Base-by-base conservation (phyloP, 2,888 invertebrate species). In the Seira ritae region DNA sequence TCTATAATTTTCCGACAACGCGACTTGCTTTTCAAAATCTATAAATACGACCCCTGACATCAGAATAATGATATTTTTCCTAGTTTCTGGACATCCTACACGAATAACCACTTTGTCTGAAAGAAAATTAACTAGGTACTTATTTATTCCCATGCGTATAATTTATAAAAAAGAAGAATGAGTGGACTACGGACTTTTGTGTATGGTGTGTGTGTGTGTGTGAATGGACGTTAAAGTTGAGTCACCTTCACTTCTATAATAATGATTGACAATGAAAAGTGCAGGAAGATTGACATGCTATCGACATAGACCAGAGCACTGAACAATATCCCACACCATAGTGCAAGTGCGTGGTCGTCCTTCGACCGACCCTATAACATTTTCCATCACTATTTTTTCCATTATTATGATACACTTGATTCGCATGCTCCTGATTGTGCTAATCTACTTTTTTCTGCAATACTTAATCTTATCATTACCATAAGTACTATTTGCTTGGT, bases 391-490 rank as follows among this genome's bases (percentile, higher is more conserved):
- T 31, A 15, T 8, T 50, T 12, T 42, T 4, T 12, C 4, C 42
- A 42, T 15, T 15, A 15, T 8, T 8, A 20, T 20, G 62, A 62
- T 62, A 62, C 62, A 62, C 62, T 62, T 19, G 20, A 8, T 31
- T 31, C 62, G 22, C 12, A n/a, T 50, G 50, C 50, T n/a, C 6
- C 17, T n/a, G 3, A 19, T 15, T 4, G 19, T 15, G 20, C 62
- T 62, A 62, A 62, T 50, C 62, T 20, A 62, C 62, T 62, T 19
- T 20, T 62, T 22, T 17, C 10, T 62, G 22, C 62, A 22, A 62
- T n/a, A 60, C 17, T 15, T 50, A 2, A 62, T 62, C 62, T 62
- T 62, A 62, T 62, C 62, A 55, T 55, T 31, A 31, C 31, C 55
- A 55, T 55, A 2, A 55, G 3, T 55, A 55, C 17, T 55, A 55